Evolutionary conservation across 2,113 vertebrate species (phyloP).

Genomic region (Prionailurus viverrinus): DNA sequence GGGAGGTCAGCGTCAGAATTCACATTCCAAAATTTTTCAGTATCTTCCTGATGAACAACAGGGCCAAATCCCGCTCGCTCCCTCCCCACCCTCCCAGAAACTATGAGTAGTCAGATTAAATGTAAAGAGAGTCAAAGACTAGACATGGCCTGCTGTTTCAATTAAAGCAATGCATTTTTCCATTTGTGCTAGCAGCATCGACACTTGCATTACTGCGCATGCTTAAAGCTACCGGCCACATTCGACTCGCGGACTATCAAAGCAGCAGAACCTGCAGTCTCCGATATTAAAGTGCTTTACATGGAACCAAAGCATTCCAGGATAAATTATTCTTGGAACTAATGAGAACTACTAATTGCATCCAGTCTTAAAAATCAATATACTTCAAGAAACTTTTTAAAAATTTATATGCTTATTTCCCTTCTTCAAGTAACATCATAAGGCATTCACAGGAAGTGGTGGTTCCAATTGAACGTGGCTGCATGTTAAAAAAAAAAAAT

Average conservation of each 20-base stretch:
- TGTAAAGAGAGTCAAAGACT: slow-evolving; percentile 63
- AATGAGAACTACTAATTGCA: slow-evolving; percentile 70
- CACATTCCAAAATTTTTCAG: slow-evolving; percentile 8
- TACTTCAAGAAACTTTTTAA: slow-evolving; percentile 65
- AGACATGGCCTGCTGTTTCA: slow-evolving; percentile 62
- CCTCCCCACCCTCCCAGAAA: slow-evolving; percentile 24
- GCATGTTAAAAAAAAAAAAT: background rate
- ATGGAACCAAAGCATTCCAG: background rate
- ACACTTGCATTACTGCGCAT: background rate
- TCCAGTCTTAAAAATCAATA: slow-evolving; percentile 76
- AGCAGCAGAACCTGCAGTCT: slow-evolving; percentile 42
- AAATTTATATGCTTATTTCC: slow-evolving; percentile 70
- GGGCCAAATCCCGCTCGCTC: background rate
- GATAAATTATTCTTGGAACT: slow-evolving; percentile 65
- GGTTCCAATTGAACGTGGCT: slow-evolving; percentile 60
- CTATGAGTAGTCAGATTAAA: slow-evolving; percentile 26
- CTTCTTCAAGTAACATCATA: slow-evolving; percentile 67
- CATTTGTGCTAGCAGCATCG: slow-evolving; percentile 54
- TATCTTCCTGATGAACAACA: slow-evolving; percentile 26
- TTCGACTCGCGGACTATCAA: background rate
- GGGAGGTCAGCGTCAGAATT: slow-evolving; percentile 28
- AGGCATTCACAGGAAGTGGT: slow-evolving; percentile 63
- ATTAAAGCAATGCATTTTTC: slow-evolving; percentile 70
- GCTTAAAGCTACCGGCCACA: slow-evolving; percentile 42
- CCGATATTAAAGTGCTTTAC: slow-evolving; percentile 35